Conservation (phyloP, 37 sponge, comb jelly and placozoan genomes). For the Dysidea cf. avara region DNA sequence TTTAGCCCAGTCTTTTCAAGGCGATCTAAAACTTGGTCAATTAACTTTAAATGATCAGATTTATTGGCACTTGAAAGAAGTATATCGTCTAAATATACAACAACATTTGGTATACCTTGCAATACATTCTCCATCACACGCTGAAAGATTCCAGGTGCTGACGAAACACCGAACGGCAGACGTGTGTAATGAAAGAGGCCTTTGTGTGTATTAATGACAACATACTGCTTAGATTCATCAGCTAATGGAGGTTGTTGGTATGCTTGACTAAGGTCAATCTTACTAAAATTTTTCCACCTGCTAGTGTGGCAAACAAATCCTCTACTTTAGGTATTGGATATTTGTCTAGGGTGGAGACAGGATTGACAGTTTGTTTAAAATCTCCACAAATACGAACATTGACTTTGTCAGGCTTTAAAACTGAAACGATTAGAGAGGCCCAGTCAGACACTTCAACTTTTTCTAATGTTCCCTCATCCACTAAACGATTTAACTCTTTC, state of each 20-base stretch:
- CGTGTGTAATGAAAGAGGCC: conserved; percentile 20
- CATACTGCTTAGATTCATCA: conserved; percentile 16
- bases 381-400: conserved; percentile 48
- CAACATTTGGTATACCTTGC: conserved; percentile 29
- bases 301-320: conserved; percentile 3
- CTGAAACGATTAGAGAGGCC: conserved; percentile 47
- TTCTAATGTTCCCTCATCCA: conserved; percentile 20
- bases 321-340: conserved; percentile 12
- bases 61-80: conserved; percentile 16
- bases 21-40: conserved; percentile 14
- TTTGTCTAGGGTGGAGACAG: background rate
- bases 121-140: conserved; percentile 31
- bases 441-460: conserved; percentile 40
- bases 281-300: conserved; percentile 17
- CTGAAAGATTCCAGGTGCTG: conserved; percentile 34
- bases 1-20: background rate
- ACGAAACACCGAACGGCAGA: conserved; percentile 24
- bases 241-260: conserved; percentile 14
- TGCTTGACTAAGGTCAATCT: conserved; percentile 40
- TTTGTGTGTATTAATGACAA: conserved; percentile 30
- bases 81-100: conserved; percentile 38
- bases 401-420: conserved; percentile 23
- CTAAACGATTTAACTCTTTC: conserved; percentile 10
- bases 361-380: conserved; percentile 12
- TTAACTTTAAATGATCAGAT: background rate